These are phyloP conservation scores for Drosophila takahashii DNA, from an alignment of 1,140 invertebrate genomes.

Conservation along the genomic window DNA sequence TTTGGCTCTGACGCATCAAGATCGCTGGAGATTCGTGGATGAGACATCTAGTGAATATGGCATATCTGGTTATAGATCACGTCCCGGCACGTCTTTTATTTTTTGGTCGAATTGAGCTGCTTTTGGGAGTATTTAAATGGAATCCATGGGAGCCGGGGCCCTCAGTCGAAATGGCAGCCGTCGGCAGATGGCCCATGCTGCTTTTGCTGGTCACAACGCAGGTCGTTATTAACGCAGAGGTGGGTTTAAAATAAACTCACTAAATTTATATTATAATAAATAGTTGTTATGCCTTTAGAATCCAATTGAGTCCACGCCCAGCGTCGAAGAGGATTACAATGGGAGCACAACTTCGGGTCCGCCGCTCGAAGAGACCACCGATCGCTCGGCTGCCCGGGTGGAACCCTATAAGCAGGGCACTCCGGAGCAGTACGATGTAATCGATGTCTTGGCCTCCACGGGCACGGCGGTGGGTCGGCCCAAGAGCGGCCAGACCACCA, in stretches of 20 bases:
- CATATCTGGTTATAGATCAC: constrained; percentile 66
- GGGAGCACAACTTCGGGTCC: constrained; percentile 15
- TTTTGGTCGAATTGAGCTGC: constrained; percentile 8
- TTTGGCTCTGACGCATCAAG: constrained; percentile 58
- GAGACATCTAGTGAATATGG: constrained; percentile 51
- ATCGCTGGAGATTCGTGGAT: constrained; percentile 52
- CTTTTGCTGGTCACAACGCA: constrained; percentile 31
- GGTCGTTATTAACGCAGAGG: constrained; percentile 24
- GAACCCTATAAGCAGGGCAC: constrained; percentile 3
- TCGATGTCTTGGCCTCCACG: constrained; percentile 58
- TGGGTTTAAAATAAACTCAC: constrained; percentile 24
- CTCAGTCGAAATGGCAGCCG: constrained; percentile 63
- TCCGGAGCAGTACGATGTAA: constrained; percentile 51
- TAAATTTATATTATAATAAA: too few relatives aligned
- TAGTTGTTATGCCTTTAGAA: neutral
- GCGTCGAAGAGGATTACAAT: constrained; percentile 3
- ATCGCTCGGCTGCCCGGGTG: constrained; percentile 34
- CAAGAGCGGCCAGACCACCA: constrained; percentile 69
- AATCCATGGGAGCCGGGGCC: constrained; percentile 43
- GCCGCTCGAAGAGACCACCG: constrained; percentile 18
- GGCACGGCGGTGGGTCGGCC: constrained; percentile 28
- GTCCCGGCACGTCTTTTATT: constrained; percentile 47
- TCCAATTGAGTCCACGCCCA: constrained; percentile 17
- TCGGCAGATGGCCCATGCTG: constrained; percentile 47
- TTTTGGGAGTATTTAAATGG: constrained; percentile 63